Evolutionary conservation across 1,140 invertebrate genomes (phyloP).

Genomic region (Heterodera carotae): DNA sequence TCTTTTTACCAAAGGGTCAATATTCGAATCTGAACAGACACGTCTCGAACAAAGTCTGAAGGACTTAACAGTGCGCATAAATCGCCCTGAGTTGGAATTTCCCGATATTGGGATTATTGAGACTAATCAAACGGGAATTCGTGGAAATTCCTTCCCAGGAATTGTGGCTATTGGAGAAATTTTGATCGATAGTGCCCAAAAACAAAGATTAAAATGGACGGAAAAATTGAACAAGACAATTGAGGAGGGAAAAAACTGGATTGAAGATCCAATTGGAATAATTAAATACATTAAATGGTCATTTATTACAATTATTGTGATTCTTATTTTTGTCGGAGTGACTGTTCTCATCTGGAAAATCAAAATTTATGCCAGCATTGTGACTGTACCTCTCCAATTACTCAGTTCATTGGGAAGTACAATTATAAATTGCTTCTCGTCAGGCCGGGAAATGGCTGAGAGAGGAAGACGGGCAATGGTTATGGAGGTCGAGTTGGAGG

Average conservation of each 20-base stretch:
- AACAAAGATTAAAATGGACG: not conserved
- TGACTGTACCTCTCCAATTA: not conserved
- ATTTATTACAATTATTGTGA: not conserved
- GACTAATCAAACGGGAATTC: not conserved
- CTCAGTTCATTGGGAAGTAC: not conserved
- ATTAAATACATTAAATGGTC: not conserved
- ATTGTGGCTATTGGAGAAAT: not conserved
- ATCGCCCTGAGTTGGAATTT: not conserved
- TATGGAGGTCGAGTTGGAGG: not conserved
- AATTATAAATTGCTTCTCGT: not conserved
- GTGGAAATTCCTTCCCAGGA: not conserved
- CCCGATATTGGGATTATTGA: not conserved
- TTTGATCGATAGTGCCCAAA: not conserved
- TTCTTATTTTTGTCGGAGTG: not conserved
- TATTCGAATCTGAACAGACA: conserved; percentile 7
- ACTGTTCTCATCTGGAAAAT: not conserved
- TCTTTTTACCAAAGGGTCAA: not conserved
- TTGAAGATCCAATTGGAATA: conserved; percentile 2
- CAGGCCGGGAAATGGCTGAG: not conserved
- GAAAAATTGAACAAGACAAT: not conserved
- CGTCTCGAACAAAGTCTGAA: not conserved
- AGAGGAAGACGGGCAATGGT: not conserved
- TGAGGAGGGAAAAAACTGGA: not conserved
- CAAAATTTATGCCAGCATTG: not conserved
- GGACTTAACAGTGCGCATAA: not conserved